A percentile compares a stretch with the other conserved stretches of the same genome.
These are phyloP conservation scores for Eupithecia subfuscata DNA, from an alignment of 2,888 invertebrate species.

Conservation along the genomic window DNA sequence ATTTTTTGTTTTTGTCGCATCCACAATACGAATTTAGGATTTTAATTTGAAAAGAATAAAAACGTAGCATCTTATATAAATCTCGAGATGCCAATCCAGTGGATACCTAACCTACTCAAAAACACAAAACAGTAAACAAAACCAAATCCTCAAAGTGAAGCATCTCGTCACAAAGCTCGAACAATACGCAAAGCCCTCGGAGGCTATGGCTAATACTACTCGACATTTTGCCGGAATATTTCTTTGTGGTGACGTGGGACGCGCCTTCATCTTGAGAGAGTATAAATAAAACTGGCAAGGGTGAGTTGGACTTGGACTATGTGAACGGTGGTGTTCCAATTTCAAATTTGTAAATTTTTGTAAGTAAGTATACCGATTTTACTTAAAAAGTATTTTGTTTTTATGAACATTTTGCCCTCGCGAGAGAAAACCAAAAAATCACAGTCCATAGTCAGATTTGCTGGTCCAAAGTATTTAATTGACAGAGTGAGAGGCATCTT, in stretches of 20 bases:
- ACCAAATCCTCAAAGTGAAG: slow-evolving; percentile 13
- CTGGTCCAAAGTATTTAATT: too few relatives aligned
- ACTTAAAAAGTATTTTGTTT: too few relatives aligned
- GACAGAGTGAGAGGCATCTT: too few relatives aligned
- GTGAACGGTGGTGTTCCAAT: neutral
- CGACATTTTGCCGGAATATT: slow-evolving; percentile 37
- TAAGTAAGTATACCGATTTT: too few relatives aligned
- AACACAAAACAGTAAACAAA: slow-evolving; percentile 19
- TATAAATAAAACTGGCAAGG: neutral
- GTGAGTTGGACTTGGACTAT: neutral
- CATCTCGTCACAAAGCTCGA: slow-evolving; percentile 10
- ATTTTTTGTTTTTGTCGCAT: neutral
- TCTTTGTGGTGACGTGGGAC: slow-evolving; percentile 36
- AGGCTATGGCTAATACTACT: slow-evolving; percentile 38
- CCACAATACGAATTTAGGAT: neutral
- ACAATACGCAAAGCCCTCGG: slow-evolving; percentile 35
- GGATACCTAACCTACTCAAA: neutral
- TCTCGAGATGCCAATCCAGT: neutral
- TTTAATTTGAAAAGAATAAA: neutral
- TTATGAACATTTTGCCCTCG: too few relatives aligned
- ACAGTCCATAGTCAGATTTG: too few relatives aligned
- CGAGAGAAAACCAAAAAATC: too few relatives aligned
- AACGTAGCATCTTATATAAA: neutral
- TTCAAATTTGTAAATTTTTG: too few relatives aligned
- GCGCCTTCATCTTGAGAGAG: neutral